Percentiles rank a stretch among this genome's conserved stretches.
Evolutionary conservation across 2,113 vertebrate genomes (phyloP).

Genomic region (Cettia cetti): DNA sequence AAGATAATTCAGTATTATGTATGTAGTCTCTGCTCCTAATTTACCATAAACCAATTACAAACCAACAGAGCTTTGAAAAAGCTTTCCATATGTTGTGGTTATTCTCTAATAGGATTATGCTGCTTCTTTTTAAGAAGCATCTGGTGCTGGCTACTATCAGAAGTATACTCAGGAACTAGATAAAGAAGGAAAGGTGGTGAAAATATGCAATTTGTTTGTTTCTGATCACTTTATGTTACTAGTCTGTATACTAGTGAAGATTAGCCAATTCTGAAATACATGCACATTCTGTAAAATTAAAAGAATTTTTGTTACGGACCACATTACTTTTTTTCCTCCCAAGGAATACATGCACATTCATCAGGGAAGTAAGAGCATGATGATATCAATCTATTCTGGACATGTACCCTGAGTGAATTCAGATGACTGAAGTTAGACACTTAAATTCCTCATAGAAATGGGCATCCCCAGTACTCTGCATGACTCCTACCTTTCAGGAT

Average conservation of each 20-base stretch:
- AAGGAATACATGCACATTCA: background rate
- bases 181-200: background rate
- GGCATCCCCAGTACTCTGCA: background rate
- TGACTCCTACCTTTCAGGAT: background rate
- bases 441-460: background rate
- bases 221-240: background rate
- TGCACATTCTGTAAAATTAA: background rate
- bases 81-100: background rate
- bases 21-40: background rate
- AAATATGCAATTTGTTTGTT: background rate
- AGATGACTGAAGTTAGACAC: background rate
- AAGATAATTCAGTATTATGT: background rate
- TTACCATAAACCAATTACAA: background rate
- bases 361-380: background rate
- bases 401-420: background rate
- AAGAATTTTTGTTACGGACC: background rate
- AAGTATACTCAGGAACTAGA: background rate
- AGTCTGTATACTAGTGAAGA: background rate
- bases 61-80: background rate
- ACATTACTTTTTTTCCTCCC: background rate
- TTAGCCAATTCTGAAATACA: background rate
- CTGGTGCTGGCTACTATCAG: background rate
- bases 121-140: background rate
- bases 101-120: background rate
- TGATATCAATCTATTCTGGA: background rate